Evolutionary conservation across 2,888 invertebrate species (phyloP), one percentile per base, ranked within the genome.

Genomic region (Chalcis sispes): DNA sequence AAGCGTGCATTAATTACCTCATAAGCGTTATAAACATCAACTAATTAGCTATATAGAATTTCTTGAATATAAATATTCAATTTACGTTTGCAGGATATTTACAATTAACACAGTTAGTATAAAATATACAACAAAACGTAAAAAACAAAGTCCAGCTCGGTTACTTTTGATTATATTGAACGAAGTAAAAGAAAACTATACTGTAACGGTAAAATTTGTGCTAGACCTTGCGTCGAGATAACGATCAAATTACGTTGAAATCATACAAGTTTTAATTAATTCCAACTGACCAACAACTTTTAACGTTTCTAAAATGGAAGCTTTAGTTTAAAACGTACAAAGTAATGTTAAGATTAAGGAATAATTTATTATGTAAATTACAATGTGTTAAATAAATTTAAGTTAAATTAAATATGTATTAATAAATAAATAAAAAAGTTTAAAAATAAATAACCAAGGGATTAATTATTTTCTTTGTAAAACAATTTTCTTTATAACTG

Each of bases 261-360:
- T 56, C 56, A 54, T 48, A 56, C 42, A 69, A 74, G 54, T 74
- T 62, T 69, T 46, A 69, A 69, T 74, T 61, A 74, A 74, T 74
- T 67, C 50, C 46, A 69, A 61, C 48, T 48, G 46, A 61, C 42
- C 32, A 46, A 48, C 18, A 58, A 66, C 52, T 29, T 66, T 58
- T 64, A 40, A 70, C 4, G 25, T 54, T 54, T 40, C 5, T 36
- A 25, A 54, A 42, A 61, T 61, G 7, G 23, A 42, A 25, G 36
- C 58, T 48, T 48, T 4, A 48, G 20, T 48, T 48, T 48, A 4
- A 48, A n/a, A n/a, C n/a, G n/a, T n/a, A n/a, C n/a, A n/a, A n/a
- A n/a, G n/a, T n/a, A n/a, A n/a, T n/a, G n/a, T n/a, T n/a, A n/a
- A n/a, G n/a, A n/a, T n/a, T n/a, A n/a, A n/a, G n/a, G n/a, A n/a